phyloP scores from a whole-genome alignment of 1,140 invertebrate genomes.

The Drosophila ironensis region DNA sequence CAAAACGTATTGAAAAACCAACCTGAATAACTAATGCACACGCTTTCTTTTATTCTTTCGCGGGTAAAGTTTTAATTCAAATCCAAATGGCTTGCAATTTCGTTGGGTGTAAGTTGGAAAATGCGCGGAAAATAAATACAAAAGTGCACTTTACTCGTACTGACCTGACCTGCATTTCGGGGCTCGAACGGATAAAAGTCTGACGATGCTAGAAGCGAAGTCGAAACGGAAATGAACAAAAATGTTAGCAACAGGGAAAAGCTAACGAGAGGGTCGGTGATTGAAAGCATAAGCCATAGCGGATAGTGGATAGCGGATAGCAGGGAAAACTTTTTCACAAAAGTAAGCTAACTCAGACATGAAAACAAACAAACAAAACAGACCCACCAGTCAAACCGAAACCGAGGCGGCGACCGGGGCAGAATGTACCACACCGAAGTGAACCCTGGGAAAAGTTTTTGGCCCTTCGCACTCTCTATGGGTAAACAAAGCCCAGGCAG shows the following conservation, averaged over 20 bases:
- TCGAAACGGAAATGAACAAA: slow-evolving; percentile 66
- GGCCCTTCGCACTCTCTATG: slow-evolving; percentile 39
- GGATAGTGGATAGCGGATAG: slow-evolving; percentile 43
- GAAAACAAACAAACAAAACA: slow-evolving; percentile 64
- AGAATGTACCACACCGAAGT: slow-evolving; percentile 19
- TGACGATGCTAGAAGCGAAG: slow-evolving; percentile 48
- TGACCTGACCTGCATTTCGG: slow-evolving; percentile 60
- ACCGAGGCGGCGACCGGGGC: slow-evolving; percentile 12
- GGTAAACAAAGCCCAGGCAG: slow-evolving; percentile 58
- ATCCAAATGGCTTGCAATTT: too few species aligned
- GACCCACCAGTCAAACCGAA: slow-evolving; percentile 35
- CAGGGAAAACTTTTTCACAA: slow-evolving; percentile 41
- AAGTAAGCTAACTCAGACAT: slow-evolving; percentile 68
- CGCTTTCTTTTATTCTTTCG: too few species aligned
- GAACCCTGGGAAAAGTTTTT: slow-evolving; percentile 45
- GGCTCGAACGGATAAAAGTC: slow-evolving; percentile 32
- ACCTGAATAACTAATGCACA: too few species aligned
- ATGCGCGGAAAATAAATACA: slow-evolving; percentile 57
- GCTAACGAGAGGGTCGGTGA: slow-evolving; percentile 17
- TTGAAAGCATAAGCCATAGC: slow-evolving; percentile 54
- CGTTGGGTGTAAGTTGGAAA: too few species aligned
- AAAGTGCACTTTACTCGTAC: slow-evolving; percentile 47
- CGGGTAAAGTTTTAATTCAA: too few species aligned
- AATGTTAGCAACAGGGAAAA: slow-evolving; percentile 31
- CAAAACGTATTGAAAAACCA: too few species aligned